These are phyloP conservation scores for Pangasius macronema DNA, from an alignment of 2,797 vertebrate species.

Conservation along the genomic window DNA sequence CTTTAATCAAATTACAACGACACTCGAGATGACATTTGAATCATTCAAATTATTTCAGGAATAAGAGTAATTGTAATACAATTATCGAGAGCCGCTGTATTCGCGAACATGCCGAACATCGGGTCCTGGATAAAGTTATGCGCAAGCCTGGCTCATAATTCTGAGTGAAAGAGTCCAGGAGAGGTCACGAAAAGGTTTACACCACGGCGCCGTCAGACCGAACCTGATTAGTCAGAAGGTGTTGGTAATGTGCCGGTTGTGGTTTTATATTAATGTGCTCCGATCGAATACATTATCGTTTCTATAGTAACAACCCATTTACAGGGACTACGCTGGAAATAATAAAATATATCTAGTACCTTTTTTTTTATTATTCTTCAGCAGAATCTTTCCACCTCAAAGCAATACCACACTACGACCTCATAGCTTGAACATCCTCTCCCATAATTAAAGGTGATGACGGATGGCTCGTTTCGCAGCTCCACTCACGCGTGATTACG, in stretches of 20 bases:
- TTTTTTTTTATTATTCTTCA: neutral
- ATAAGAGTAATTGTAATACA: slow-evolving; percentile 31
- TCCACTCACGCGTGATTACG: slow-evolving; percentile 14
- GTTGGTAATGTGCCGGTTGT: neutral
- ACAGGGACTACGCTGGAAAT: neutral
- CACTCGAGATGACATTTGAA: slow-evolving; percentile 49
- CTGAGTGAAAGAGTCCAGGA: neutral
- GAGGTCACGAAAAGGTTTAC: neutral
- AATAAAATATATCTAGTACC: neutral
- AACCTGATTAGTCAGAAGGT: neutral
- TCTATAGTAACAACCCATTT: slow-evolving; percentile 1
- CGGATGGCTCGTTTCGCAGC: neutral
- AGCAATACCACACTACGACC: neutral
- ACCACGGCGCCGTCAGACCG: neutral
- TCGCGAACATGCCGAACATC: neutral
- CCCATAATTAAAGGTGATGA: slow-evolving; percentile 33
- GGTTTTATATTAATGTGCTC: neutral
- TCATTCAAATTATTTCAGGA: slow-evolving; percentile 48
- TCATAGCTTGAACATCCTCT: neutral
- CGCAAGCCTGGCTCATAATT: neutral
- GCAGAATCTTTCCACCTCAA: neutral
- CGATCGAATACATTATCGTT: neutral
- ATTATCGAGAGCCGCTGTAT: neutral
- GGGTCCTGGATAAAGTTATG: neutral
- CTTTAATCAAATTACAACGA: slow-evolving; percentile 54